Conservation (phyloP, 2,113 vertebrate genomes). For the Salminus brasiliensis region DNA sequence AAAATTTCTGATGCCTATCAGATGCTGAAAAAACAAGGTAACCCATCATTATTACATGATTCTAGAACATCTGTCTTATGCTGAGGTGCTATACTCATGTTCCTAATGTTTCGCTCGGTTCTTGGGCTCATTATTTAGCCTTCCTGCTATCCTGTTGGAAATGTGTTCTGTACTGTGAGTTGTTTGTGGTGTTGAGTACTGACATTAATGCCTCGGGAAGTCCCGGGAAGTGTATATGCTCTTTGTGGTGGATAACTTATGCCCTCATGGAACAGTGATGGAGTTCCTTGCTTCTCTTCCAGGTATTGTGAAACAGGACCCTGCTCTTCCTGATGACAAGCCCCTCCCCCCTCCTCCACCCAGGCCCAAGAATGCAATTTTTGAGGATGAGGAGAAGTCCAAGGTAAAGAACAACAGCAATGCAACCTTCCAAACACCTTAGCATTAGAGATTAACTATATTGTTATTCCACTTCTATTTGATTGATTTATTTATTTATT, state of each 20-base stretch:
- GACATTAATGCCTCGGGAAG: background rate
- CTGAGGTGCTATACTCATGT: background rate
- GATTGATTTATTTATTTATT: background rate
- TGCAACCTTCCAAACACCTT: too few relatives aligned
- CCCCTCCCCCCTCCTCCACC: conserved; percentile 81
- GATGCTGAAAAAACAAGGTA: conserved; percentile 98
- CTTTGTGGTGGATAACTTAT: background rate
- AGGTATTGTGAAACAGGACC: conserved; percentile 95
- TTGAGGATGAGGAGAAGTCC: conserved; percentile 97
- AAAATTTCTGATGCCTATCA: conserved; percentile 96
- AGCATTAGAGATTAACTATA: too few relatives aligned
- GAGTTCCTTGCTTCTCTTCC: conserved; percentile 57
- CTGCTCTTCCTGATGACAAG: conserved; percentile 84
- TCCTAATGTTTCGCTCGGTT: background rate
- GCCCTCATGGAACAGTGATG: too few relatives aligned
- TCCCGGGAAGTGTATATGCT: background rate
- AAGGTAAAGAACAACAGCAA: conserved; percentile 79
- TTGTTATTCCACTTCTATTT: too few relatives aligned
- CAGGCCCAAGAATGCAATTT: conserved; percentile 87
- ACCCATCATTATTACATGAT: conserved; percentile 46
- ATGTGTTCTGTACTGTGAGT: background rate
- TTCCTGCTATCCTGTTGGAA: background rate
- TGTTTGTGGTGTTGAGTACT: background rate
- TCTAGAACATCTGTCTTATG: background rate
- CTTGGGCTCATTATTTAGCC: background rate